Evolutionary conservation across 2,113 vertebrate species (phyloP).

Genomic region (Pterocles burchelli): DNA sequence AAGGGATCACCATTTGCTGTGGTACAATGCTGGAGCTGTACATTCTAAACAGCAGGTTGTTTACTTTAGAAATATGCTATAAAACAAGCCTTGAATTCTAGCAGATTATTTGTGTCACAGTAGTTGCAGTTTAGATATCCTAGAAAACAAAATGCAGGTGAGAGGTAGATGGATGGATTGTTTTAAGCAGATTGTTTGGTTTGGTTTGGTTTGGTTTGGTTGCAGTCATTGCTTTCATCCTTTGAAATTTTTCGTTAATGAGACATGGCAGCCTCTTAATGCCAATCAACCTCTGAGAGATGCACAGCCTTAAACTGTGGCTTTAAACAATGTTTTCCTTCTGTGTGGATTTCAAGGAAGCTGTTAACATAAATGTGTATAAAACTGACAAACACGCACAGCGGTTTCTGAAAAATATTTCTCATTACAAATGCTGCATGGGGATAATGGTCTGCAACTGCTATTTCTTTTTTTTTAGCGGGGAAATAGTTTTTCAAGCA

Average conservation of each 20-base stretch:
- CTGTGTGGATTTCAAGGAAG: neutral
- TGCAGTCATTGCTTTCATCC: neutral
- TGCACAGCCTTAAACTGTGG: neutral
- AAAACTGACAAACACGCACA: neutral
- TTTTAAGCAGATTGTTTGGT: neutral
- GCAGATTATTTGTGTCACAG: neutral
- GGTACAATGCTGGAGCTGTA: neutral
- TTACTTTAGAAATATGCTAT: neutral
- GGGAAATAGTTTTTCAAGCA: neutral
- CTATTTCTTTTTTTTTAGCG: neutral
- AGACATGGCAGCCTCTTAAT: neutral
- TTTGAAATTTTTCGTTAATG: neutral
- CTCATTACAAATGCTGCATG: neutral
- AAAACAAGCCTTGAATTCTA: neutral
- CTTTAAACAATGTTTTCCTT: neutral
- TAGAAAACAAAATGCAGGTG: neutral
- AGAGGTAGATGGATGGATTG: neutral
- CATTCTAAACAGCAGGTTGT: neutral
- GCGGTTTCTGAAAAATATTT: neutral
- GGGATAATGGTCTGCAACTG: neutral
- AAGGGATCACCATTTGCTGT: neutral
- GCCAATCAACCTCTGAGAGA: neutral
- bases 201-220: neutral
- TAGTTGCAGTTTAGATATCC: neutral
- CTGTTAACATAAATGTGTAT: neutral